Conservation (phyloP, 2,113 vertebrate genomes). For the Grallaria varia region DNA sequence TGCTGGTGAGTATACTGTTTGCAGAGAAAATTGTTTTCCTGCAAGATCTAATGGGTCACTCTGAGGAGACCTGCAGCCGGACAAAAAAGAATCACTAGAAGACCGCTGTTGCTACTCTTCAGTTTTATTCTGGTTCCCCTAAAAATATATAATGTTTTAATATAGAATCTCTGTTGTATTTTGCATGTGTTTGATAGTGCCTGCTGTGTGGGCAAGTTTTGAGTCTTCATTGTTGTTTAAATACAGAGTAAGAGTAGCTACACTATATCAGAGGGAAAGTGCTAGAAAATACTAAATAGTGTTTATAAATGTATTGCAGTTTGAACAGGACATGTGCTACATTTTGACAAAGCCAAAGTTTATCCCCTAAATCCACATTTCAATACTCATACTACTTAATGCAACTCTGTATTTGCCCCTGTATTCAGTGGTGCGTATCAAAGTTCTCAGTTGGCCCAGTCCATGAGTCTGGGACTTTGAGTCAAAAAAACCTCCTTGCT, state of each 20-base stretch:
- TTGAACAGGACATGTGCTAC: neutral
- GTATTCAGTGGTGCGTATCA: neutral
- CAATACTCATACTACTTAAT: neutral
- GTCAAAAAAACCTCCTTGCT: neutral
- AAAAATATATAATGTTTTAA: neutral
- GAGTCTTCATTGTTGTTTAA: neutral
- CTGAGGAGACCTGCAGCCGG: neutral
- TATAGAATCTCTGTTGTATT: neutral
- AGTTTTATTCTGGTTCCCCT: neutral
- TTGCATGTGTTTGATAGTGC: neutral
- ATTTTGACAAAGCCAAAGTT: neutral
- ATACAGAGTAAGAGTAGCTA: neutral
- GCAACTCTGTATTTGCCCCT: fast-evolving
- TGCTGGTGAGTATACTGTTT: neutral
- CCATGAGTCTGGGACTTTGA: neutral
- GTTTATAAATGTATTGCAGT: neutral
- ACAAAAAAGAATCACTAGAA: neutral
- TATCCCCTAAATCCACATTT: neutral
- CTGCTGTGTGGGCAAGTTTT: neutral
- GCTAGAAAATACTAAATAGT: neutral
- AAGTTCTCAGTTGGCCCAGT: neutral
- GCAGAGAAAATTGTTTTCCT: neutral
- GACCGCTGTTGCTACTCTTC: neutral
- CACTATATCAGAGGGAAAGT: neutral
- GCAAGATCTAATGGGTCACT: neutral